Base-by-base conservation (phyloP, 2,888 invertebrate genomes). In the Drosophila flavopinicola region DNA sequence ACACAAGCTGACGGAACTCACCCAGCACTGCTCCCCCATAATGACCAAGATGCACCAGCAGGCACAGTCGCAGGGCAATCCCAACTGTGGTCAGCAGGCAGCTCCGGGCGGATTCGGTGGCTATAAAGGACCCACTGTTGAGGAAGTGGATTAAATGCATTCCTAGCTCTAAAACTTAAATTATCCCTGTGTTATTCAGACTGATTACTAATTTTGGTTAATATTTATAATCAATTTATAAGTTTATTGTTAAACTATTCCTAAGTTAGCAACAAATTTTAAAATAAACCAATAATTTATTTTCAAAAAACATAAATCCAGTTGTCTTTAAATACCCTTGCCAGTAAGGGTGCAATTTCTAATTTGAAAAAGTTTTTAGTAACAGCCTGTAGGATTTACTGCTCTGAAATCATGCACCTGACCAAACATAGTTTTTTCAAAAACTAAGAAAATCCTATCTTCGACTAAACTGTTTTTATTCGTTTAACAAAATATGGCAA, bases 71-170 rank as follows among this genome's bases (percentile, higher is more conserved):
- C 47, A 61, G 17, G 54, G 67, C n/a, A 63, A 64, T 17, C 32
- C 54, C 33, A 73, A 67, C 38, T 87, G 84, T 41, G 85, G 86
- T 91, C 87, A 95, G 94, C 91, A 92, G 92, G 23, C 90, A n/a
- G n/a, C n/a, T n/a, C n/a, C n/a, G 92, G 80, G 95, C 94, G 13
- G 95, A 93, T 65, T 93, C 93, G 86, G 94, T 6, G 51, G 94
- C 78, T 70, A 73, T 47, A 87, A 94, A 2, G 87, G 90, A 10
- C 90, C 89, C 47, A 89, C 89, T 0, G 88, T 89, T 4, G 89
- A 89, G 60, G 89, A 89, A 70, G 88, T 88, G 1, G 90, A 89
- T 63, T 90, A 89, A 86, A 37, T 7, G 6, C 6, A 41, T 51
- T 53, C 47, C 29, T 42, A 32, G 6, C n/a, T 37, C 10, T 37